phyloP scores from a whole-genome alignment of 2,113 vertebrate species.

The Galemys pyrenaicus region DNA sequence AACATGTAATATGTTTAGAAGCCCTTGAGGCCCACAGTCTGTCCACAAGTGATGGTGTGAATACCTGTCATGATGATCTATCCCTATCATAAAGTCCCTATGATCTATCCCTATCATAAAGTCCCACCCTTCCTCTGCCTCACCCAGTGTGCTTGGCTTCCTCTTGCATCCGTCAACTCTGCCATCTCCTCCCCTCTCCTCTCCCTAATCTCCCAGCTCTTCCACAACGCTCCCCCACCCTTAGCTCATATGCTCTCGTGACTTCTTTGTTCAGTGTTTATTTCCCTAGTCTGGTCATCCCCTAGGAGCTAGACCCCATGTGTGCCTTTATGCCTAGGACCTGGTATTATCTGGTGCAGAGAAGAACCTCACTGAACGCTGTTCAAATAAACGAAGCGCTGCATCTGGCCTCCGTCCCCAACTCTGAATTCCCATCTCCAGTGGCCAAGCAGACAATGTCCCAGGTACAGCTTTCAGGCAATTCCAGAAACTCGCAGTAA shows the following conservation, averaged over 20 bases:
- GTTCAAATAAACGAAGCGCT: not conserved
- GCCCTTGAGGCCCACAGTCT: no score
- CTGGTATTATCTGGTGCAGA: not conserved
- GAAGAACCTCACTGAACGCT: not conserved
- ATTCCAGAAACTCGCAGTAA: not conserved
- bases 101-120: rapidly evolving
- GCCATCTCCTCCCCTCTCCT: no score
- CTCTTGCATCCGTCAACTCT: not conserved
- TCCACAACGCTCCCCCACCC: no score
- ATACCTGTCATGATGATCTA: rapidly evolving
- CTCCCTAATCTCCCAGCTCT: not conserved
- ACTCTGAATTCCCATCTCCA: not conserved
- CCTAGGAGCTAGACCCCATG: not conserved
- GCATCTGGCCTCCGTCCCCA: not conserved
- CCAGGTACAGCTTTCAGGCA: not conserved
- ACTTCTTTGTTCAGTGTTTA: not conserved
- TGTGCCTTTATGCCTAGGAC: not conserved
- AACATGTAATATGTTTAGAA: rapidly evolving
- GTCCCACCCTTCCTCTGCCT: rapidly evolving
- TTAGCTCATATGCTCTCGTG: not conserved
- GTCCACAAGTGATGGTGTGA: not conserved
- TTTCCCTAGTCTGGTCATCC: not conserved
- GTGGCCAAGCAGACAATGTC: no score
- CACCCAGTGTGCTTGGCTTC: not conserved
- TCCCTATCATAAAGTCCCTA: rapidly evolving